A percentile compares a stretch with the other conserved stretches of the same genome.
These are phyloP conservation scores for Aromia moschata DNA, from an alignment of 2,888 invertebrate genomes.

Conservation along the genomic window DNA sequence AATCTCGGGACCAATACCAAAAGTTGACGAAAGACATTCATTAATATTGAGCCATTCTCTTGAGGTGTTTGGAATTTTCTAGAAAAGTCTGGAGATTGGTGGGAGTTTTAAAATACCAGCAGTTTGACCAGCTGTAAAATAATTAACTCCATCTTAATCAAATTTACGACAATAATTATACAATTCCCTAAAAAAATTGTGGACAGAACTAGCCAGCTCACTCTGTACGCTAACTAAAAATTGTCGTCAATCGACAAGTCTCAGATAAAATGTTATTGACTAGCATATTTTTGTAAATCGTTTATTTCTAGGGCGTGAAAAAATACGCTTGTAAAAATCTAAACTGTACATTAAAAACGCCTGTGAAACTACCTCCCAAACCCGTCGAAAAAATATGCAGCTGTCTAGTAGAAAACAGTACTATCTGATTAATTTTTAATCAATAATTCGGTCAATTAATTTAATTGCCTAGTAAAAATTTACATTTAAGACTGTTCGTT, in stretches of 20 bases:
- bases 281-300: background rate
- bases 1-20: no score
- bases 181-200: background rate
- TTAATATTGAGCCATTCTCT: no score
- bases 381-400: constrained; percentile 22
- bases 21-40: no score
- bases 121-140: no score
- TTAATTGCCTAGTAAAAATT: constrained; percentile 56
- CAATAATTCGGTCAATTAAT: constrained; percentile 60
- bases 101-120: no score
- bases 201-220: no score
- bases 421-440: constrained; percentile 59
- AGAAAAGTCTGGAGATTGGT: no score
- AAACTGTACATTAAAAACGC: background rate
- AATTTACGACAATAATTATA: no score
- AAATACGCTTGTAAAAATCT: background rate
- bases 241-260: background rate
- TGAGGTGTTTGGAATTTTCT: no score
- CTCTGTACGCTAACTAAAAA: background rate
- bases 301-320: background rate
- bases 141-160: no score
- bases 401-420: constrained; percentile 45
- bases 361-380: background rate
- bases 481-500: constrained; percentile 48
- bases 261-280: background rate